Evolutionary conservation across 2,113 vertebrate species (phyloP).

Genomic region (Chaenocephalus aceratus): DNA sequence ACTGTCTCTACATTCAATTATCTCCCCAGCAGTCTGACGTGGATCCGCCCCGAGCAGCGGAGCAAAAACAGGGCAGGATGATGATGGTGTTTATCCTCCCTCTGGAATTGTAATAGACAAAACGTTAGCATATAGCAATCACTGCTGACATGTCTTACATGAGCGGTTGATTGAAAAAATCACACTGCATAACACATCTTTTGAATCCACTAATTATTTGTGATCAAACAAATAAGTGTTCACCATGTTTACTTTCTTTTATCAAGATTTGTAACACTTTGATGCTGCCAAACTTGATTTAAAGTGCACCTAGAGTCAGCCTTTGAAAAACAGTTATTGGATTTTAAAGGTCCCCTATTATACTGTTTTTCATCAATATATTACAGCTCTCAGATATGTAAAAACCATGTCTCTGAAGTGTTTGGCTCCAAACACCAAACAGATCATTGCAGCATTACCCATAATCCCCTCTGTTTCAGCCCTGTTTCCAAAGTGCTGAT

Average conservation of each 20-base stretch:
- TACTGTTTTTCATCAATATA: no score
- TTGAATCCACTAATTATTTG: not conserved
- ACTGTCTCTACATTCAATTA: conserved; percentile 20
- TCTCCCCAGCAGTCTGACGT: not conserved
- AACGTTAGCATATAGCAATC: not conserved
- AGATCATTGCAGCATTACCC: no score
- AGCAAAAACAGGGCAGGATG: not conserved
- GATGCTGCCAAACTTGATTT: not conserved
- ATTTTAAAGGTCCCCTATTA: not conserved
- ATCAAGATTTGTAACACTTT: not conserved
- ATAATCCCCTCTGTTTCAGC: no score
- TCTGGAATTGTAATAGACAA: not conserved
- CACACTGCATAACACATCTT: not conserved
- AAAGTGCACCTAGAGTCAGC: not conserved
- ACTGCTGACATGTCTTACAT: conserved; percentile 6
- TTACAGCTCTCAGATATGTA: no score
- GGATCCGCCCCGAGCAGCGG: not conserved
- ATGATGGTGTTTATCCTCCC: not conserved
- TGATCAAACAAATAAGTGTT: not conserved
- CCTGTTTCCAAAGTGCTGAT: no score
- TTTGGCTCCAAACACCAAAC: no score
- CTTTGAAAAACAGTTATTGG: not conserved
- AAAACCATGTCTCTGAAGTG: no score
- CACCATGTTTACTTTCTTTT: not conserved
- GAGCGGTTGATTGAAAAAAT: conserved; percentile 1